These are phyloP conservation scores for Prunella himalayana DNA, from an alignment of 2,113 vertebrate genomes.

Conservation along the genomic window DNA sequence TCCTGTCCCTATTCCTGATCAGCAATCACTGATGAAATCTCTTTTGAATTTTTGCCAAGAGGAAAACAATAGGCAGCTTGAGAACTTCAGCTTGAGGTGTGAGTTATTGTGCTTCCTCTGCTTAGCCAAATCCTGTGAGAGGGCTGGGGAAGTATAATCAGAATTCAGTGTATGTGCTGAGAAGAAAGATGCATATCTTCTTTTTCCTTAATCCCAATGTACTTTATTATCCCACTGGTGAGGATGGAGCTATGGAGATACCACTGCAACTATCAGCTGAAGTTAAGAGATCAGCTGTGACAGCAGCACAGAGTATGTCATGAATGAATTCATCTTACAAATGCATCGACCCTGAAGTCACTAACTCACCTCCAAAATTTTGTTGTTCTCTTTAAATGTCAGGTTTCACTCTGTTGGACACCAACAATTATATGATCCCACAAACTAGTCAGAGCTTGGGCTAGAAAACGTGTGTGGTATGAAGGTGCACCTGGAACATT, in stretches of 20 bases:
- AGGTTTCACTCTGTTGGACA: not conserved
- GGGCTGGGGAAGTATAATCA: not conserved
- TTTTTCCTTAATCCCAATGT: not conserved
- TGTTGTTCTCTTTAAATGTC: not conserved
- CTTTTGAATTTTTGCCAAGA: conserved; percentile 18
- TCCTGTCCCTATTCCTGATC: not conserved
- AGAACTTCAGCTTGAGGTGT: not conserved
- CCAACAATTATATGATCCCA: not conserved
- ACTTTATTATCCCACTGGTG: not conserved
- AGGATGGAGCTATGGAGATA: not conserved
- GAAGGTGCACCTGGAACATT: not conserved
- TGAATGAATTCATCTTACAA: not conserved
- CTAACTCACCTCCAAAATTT: not conserved
- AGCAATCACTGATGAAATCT: not conserved
- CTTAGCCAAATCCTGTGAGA: not conserved
- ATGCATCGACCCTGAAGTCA: not conserved
- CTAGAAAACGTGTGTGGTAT: not conserved
- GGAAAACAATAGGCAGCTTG: not conserved
- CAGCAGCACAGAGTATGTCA: not conserved
- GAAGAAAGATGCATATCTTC: not conserved
- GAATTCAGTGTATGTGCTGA: not conserved
- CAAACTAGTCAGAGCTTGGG: not conserved
- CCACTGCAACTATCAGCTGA: not conserved
- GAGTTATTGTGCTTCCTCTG: not conserved
- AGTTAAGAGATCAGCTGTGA: not conserved